A percentile compares a stretch with the other conserved stretches of the same genome.
These are phyloP conservation scores for Chrysodeixis includens DNA, from an alignment of 2,888 invertebrate species.

Conservation along the genomic window DNA sequence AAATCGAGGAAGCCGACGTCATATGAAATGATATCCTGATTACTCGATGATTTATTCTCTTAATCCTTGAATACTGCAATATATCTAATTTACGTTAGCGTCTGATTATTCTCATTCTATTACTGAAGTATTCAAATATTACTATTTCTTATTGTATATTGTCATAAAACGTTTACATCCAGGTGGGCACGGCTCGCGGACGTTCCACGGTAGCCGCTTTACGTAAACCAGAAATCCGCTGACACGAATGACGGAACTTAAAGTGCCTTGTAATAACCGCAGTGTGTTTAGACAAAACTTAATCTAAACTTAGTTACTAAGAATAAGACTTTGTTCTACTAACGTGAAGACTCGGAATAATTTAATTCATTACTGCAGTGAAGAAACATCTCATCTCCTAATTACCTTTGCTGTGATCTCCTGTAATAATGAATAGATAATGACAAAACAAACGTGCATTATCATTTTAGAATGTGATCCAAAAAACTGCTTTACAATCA, in stretches of 20 bases:
- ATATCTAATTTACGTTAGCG: too few relatives aligned
- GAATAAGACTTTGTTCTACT: background rate
- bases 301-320: background rate
- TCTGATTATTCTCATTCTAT: too few relatives aligned
- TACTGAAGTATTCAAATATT: too few relatives aligned
- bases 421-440: slow-evolving; percentile 12
- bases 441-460: slow-evolving; percentile 28
- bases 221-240: slow-evolving; percentile 48
- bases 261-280: slow-evolving; percentile 11
- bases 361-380: background rate
- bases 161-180: background rate
- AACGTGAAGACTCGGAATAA: background rate
- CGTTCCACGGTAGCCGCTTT: slow-evolving; percentile 32
- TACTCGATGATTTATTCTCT: too few relatives aligned
- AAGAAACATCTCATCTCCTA: background rate
- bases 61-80: too few relatives aligned
- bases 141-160: background rate
- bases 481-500: slow-evolving; percentile 25
- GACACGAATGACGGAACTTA: slow-evolving; percentile 31
- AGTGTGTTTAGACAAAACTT: background rate
- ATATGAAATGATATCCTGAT: too few relatives aligned
- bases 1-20: too few relatives aligned
- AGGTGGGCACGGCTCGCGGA: slow-evolving; percentile 28
- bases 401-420: background rate
- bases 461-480: slow-evolving; percentile 31